These are phyloP conservation scores for Callyntrura guangdongensis DNA, from an alignment of 2,888 invertebrate species.

Conservation along the genomic window DNA sequence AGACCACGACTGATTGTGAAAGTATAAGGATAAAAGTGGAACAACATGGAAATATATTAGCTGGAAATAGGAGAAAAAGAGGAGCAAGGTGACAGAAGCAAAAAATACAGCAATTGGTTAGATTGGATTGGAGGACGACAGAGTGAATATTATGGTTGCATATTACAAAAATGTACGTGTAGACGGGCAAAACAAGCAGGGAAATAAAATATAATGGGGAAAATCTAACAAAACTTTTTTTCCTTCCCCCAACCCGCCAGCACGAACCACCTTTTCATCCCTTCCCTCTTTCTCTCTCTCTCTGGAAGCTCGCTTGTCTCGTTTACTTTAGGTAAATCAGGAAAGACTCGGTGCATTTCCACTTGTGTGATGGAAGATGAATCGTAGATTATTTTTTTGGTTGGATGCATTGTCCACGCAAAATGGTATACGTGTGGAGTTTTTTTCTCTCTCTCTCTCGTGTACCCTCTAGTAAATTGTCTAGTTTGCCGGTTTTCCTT, in stretches of 20 bases:
- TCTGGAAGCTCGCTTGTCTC: conserved; percentile 37
- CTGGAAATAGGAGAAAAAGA: conserved; percentile 34
- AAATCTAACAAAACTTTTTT: conserved; percentile 55
- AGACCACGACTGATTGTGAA: conserved; percentile 78
- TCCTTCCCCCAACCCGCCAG: conserved; percentile 10
- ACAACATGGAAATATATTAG: conserved; percentile 66
- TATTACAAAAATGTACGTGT: too few relatives aligned
- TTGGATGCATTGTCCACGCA: conserved; percentile 62
- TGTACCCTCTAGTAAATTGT: conserved; percentile 18
- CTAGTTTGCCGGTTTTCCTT: conserved; percentile 15
- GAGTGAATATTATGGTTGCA: conserved; percentile 41
- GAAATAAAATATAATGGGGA: conserved; percentile 59
- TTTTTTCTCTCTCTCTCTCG: neutral
- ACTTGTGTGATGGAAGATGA: conserved; percentile 64
- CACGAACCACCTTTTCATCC: conserved; percentile 33
- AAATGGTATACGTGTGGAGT: neutral
- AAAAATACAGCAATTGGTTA: conserved; percentile 71
- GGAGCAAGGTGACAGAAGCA: conserved; percentile 38
- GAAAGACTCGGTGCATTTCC: conserved; percentile 46
- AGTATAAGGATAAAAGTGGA: conserved; percentile 57
- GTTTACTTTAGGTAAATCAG: conserved; percentile 67
- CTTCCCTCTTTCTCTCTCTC: too few relatives aligned
- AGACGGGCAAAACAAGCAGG: neutral
- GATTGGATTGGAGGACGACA: conserved; percentile 74
- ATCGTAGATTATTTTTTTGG: conserved; percentile 66